phyloP scores from a whole-genome alignment of 2,888 invertebrate species.

The Tetropium fuscum region DNA sequence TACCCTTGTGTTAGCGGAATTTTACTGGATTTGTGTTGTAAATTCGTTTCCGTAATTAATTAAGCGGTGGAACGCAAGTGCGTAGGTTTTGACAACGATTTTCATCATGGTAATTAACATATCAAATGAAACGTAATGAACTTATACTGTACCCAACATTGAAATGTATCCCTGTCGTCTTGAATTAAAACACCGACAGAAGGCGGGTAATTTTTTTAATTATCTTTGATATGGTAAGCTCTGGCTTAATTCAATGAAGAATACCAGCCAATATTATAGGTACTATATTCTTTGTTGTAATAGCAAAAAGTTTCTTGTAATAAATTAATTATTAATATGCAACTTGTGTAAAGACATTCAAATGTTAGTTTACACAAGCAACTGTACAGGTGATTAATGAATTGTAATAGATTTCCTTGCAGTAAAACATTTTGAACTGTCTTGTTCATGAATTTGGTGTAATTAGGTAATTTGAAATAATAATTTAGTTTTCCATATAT shows the following conservation, averaged over 20 bases:
- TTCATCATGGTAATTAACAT: slow-evolving; percentile 18
- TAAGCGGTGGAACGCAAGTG: background rate
- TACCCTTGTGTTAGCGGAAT: slow-evolving; percentile 2
- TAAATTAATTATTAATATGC: too few species aligned
- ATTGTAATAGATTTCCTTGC: too few species aligned
- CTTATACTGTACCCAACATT: slow-evolving; percentile 7
- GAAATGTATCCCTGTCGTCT: background rate
- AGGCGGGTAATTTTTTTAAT: slow-evolving; percentile 4
- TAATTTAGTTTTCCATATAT: too few species aligned
- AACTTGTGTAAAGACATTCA: too few species aligned
- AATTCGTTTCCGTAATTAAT: slow-evolving; percentile 8
- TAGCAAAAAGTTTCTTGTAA: too few species aligned
- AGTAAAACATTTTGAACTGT: too few species aligned
- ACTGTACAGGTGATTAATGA: too few species aligned
- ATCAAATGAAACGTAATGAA: slow-evolving; percentile 16
- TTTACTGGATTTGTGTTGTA: slow-evolving; percentile 5
- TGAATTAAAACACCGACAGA: background rate
- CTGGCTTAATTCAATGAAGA: background rate
- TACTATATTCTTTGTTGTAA: too few species aligned
- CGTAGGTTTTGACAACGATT: slow-evolving; percentile 3
- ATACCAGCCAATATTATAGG: too few species aligned
- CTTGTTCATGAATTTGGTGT: too few species aligned
- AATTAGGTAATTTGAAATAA: too few species aligned
- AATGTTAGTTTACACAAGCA: too few species aligned
- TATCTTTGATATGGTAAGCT: background rate